A percentile compares a stretch with the other conserved stretches of the same genome.
Conservation (phyloP, 2,113 vertebrate genomes). For the Girardinichthys multiradiatus region DNA sequence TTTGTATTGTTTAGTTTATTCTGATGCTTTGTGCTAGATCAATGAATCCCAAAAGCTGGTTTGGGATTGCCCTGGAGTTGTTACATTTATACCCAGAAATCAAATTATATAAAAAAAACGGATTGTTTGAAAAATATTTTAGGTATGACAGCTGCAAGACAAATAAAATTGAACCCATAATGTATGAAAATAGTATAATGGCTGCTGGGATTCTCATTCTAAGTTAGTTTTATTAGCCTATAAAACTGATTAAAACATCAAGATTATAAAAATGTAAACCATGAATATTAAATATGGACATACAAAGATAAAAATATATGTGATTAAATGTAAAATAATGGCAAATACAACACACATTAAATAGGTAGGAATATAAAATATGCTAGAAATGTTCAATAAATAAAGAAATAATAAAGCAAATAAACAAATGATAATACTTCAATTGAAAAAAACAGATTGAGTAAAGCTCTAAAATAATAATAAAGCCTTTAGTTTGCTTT, state of each 20-base stretch:
- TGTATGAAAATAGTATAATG: background rate
- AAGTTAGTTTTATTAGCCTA: background rate
- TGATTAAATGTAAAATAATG: background rate
- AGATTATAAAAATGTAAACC: too few relatives aligned
- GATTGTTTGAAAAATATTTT: background rate
- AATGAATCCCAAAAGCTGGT: too few relatives aligned
- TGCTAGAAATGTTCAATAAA: background rate
- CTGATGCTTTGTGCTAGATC: too few relatives aligned
- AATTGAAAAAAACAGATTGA: too few relatives aligned
- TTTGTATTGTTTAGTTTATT: too few relatives aligned
- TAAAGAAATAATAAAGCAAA: background rate
- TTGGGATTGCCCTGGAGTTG: background rate
- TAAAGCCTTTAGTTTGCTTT: too few relatives aligned
- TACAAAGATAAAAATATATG: too few relatives aligned
- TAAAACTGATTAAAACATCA: too few relatives aligned
- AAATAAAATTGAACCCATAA: background rate
- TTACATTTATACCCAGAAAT: background rate
- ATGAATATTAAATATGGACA: too few relatives aligned
- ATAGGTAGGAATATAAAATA: background rate
- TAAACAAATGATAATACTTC: too few relatives aligned
- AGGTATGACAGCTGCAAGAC: background rate
- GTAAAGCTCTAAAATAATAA: too few relatives aligned
- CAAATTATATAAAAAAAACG: background rate
- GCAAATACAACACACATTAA: background rate
- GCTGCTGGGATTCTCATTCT: background rate